phyloP scores from a whole-genome alignment of 2,888 invertebrate genomes.

The Aleiodes testaceus region DNA sequence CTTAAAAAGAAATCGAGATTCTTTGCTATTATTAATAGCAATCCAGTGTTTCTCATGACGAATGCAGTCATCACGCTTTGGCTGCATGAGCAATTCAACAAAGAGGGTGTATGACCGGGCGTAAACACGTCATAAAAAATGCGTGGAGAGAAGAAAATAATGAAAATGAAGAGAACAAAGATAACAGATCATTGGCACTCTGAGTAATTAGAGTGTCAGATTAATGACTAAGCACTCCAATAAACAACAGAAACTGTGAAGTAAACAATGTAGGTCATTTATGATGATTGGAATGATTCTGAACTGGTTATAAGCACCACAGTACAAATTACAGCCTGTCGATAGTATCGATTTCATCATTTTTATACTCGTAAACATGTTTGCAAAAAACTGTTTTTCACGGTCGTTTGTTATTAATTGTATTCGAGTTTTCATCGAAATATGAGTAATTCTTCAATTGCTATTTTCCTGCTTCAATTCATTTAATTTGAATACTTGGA shows the following conservation, averaged over 20 bases:
- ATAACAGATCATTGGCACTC: slow-evolving; percentile 21
- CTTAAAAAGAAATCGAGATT: no score
- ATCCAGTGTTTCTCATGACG: no score
- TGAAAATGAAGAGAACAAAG: not conserved
- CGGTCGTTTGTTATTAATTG: no score
- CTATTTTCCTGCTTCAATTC: no score
- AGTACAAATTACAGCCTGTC: no score
- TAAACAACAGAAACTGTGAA: not conserved
- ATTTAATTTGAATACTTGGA: no score
- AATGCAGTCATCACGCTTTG: not conserved
- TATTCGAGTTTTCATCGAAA: no score
- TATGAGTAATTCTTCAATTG: not conserved
- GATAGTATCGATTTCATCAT: no score
- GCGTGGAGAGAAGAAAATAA: no score
- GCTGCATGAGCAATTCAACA: slow-evolving; percentile 9
- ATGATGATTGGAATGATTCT: not conserved
- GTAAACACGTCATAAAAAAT: not conserved
- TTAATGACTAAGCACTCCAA: not conserved
- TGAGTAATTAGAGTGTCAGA: slow-evolving; percentile 13
- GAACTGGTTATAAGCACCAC: not conserved
- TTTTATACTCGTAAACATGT: no score
- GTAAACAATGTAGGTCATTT: slow-evolving; percentile 28
- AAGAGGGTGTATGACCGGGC: slow-evolving; percentile 3
- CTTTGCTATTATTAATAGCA: not conserved
- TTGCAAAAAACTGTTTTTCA: no score